phyloP scores from a whole-genome alignment of 2,888 invertebrate species.

The Steinernema scapterisci region DNA sequence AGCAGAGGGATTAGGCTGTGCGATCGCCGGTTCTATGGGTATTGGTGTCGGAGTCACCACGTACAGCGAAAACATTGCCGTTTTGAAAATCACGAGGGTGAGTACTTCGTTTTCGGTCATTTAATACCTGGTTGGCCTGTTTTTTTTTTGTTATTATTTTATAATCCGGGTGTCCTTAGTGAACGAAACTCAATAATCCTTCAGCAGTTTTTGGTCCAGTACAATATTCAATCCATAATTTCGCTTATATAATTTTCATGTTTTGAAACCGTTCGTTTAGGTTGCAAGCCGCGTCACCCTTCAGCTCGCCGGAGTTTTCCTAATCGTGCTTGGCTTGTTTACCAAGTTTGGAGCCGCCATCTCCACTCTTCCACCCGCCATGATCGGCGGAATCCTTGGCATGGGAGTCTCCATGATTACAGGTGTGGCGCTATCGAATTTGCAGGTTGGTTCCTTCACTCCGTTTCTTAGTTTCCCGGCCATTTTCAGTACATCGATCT shows the following conservation, averaged over 20 bases:
- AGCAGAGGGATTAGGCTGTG: conserved; percentile 49
- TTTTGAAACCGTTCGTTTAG: conserved; percentile 31
- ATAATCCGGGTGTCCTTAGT: no score
- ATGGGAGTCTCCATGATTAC: conserved; percentile 64
- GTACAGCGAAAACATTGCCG: conserved; percentile 80
- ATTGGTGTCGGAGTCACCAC: conserved; percentile 61
- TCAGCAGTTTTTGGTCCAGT: no score
- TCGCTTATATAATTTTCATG: no score
- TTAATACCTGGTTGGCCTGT: no score
- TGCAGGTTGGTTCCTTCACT: conserved; percentile 48
- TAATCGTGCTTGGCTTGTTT: conserved; percentile 54
- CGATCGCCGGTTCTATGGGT: conserved; percentile 53
- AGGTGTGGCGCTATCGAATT: conserved; percentile 57
- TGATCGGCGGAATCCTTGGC: conserved; percentile 58
- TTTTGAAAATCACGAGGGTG: conserved; percentile 82
- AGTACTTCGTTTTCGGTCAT: background rate
- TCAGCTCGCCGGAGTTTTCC: conserved; percentile 58
- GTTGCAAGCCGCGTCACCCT: conserved; percentile 60
- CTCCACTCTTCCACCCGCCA: conserved; percentile 58
- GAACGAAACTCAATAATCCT: no score
- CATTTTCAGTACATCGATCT: conserved; percentile 40
- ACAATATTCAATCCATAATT: no score
- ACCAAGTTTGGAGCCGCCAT: conserved; percentile 57
- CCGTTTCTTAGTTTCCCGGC: background rate
- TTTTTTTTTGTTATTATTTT: no score